Evolutionary conservation across 2,113 vertebrate species (phyloP), one percentile per base, ranked within the genome.

Genomic region (Crotalus tigris): DNA sequence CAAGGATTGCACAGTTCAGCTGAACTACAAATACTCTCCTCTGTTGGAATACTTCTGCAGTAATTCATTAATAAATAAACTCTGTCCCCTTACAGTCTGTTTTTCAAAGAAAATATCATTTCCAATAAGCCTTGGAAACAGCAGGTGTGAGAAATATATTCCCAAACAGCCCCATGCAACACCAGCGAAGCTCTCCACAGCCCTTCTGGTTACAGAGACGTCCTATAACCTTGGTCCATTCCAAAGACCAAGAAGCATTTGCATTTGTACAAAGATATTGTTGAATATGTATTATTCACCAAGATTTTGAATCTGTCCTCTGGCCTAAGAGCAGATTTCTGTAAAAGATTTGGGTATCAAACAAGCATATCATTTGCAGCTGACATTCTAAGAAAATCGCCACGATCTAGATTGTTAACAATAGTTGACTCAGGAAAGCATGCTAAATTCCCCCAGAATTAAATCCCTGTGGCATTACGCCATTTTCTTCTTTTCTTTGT

Each of bases 371-470:
- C 23, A 19, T 61, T 88, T 39, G 55, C 4, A 33, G n/a, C n/a
- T 39, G 33, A 23, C 58, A 69, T 92, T 92, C n/a, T 51, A 44
- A 59, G 19, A 39, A 69, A 88, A 69, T n/a, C 13, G 6, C 23
- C 24, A 39, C 8, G 24, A 53, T 39, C 55, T 10, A 29, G n/a
- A 92, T 49, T 54, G 13, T 39, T 6, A 51, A 23, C 49, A 26
- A 19, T 3, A 91, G 4, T n/a, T n/a, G 5, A 49, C 12, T 13
- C 26, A 54, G 94, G 39, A 89, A 97, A 96, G 92, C 89, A 44
- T 81, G 93, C n/a, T 44, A 92, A 92, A 15, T 92, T 92, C 94
- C 92, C 95, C 95, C 89, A 93, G 87, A 89, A 94, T 91, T 51
- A 75, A 88, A 17, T 54, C 29, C n/a, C 9, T 51, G 3, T 39